Percentiles rank a stretch among this genome's conserved stretches.
Conservation (phyloP, 2,113 vertebrate species). For the Agapornis roseicollis region DNA sequence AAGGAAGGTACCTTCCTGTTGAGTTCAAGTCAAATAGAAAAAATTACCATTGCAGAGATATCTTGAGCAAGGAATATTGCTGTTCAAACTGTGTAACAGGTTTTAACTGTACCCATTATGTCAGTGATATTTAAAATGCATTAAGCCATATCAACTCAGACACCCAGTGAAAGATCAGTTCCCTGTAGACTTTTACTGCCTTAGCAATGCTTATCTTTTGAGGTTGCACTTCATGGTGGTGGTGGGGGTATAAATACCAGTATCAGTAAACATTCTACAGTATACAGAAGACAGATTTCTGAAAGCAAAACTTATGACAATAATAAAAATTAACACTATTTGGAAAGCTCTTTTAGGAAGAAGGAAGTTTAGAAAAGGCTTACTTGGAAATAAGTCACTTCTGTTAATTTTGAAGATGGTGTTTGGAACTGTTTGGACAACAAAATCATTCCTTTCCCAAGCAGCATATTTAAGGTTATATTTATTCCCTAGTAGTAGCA, state of each 20-base stretch:
- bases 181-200: not conserved
- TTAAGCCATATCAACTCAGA: fast-evolving
- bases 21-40: not conserved
- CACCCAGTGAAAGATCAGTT: not conserved
- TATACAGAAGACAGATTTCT: not conserved
- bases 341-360: not conserved
- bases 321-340: not conserved
- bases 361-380: not conserved
- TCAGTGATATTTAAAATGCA: not conserved
- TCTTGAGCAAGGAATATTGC: not conserved
- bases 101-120: not conserved
- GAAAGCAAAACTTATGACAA: not conserved
- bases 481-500: not conserved
- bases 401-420: not conserved
- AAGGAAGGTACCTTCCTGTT: not conserved
- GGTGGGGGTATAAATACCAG: not conserved
- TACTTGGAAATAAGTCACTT: not conserved
- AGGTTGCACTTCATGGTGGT: not conserved
- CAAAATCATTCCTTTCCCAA: not conserved
- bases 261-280: not conserved
- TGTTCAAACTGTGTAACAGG: not conserved
- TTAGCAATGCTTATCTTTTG: not conserved
- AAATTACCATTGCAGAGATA: not conserved
- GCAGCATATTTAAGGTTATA: not conserved
- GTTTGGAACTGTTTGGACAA: not conserved